Base-by-base conservation (phyloP, 2,797 vertebrate species). In the Lepidocolaptes lacrymiger region DNA sequence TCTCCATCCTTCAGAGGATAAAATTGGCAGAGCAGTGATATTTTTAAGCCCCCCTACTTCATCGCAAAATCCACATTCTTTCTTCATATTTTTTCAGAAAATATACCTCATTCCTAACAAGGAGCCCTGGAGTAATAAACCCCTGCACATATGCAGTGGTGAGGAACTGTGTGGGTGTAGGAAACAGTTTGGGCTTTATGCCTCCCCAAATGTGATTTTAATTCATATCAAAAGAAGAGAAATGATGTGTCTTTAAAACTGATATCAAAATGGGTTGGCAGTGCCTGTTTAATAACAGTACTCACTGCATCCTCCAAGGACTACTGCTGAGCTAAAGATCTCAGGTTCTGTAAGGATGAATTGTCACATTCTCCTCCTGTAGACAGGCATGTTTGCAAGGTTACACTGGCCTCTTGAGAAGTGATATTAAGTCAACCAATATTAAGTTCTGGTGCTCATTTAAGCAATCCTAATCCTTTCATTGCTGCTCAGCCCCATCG, bases 121-220 rank as follows among this genome's bases (percentile, higher is more conserved):
- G 89, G 79, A 94, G 14, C 67, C 51, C 63, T 64, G 84, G 94
- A 89, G 68, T 87, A 86, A 79, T 93, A 94, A 97, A 95, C 56
- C 44, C 59, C 37, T 79, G 67, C 26, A 72, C 34, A 28, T 51
- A 21, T 55, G 43, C 63, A 77, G 20, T 24, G 41, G 52, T 4
- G 24, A 44, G 91, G 72, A 94, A 15, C 41, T 21, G 13, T 19
- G 41, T 87, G 68, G 74, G 34, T 84, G 76, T 77, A 93, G 77
- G 63, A 93, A 71, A 49, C 32, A 68, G 22, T 43, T 69, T 82
- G 52, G 83, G 63, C 52, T 58, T 86, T 86, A 27, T 51, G 72
- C 54, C n/a, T 94, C 56, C 61, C 55, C 41, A 90, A 81, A 84
- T 6, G 9, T 67, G 69, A 86, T 91, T 93, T 93, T 37, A 91